Conservation (phyloP, 1,140 invertebrate genomes). For the Neotoxoptera formosana region DNA sequence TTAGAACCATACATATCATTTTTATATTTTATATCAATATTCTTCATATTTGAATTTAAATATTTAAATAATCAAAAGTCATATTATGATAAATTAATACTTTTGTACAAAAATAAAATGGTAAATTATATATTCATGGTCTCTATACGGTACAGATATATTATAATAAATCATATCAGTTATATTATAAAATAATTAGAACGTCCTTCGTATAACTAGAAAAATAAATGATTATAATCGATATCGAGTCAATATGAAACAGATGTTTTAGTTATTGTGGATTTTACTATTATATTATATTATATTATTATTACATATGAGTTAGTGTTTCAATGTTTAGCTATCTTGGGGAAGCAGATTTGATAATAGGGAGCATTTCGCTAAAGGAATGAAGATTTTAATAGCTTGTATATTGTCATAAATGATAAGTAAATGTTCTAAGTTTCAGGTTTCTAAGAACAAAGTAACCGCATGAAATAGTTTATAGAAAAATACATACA, state of each 20-base stretch:
- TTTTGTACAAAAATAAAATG: background rate
- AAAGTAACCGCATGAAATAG: background rate
- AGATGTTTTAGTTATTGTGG: fast-evolving
- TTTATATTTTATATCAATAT: too few relatives aligned
- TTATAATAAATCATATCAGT: background rate
- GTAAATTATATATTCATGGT: too few relatives aligned
- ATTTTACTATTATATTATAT: background rate
- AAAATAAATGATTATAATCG: background rate
- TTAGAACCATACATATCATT: too few relatives aligned
- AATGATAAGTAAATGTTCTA: background rate
- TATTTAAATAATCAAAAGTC: background rate
- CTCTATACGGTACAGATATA: background rate
- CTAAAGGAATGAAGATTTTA: background rate
- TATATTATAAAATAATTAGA: background rate
- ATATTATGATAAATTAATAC: background rate
- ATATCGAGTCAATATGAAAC: background rate
- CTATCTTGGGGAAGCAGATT: background rate
- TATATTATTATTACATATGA: background rate
- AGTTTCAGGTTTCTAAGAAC: background rate
- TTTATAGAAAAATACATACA: background rate
- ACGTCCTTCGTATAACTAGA: background rate
- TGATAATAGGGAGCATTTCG: background rate
- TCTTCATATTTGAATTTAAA: background rate
- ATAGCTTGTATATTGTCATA: background rate
- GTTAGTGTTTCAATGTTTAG: background rate